Base-by-base conservation (phyloP, 2,113 vertebrate species). In the Eublepharis macularius region DNA sequence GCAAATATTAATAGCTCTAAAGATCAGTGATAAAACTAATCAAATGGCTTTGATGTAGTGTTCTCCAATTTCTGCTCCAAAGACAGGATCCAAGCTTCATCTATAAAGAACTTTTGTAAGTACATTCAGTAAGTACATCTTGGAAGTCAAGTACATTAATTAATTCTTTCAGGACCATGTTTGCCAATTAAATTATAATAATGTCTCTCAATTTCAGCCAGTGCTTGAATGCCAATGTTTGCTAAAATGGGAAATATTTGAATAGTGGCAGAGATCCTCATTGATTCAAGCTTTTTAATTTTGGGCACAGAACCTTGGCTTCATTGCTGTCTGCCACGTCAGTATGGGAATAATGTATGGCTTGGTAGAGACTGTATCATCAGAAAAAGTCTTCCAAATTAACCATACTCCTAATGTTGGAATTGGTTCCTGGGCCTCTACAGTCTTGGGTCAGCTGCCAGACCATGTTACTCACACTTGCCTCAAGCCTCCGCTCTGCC, bases 1-100 rank as follows among this genome's bases (percentile, higher is more conserved):
- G 69, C 32, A 80, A 91, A 84, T 60, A 83, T 74, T 68, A 84
- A 79, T 21, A 34, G 34, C 32, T 65, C 24, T 73, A 87, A 74
- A 81, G n/a, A 87, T 26, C 63, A 87, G 32, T 45, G 34, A 88
- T 90, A 83, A 68, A 6, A 60, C 80, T 82, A 81, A 74, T 34
- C 39, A 39, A 77, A 66, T 69, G 24, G 24, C 41, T 81, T 70
- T 47, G 82, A 36, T 1, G 2, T 2, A 26, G 1, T 8, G 82
- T 21, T 76, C 83, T 86, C 80, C 76, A 63, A 49, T 89, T 70
- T 84, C 47, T 83, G 65, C 2, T 69, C 80, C 43, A 1, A 6
- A 84, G 36, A 45, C 51, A 5, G 41, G 49, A 32, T 39, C 43
- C 65, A 51, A 76, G 68, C 57, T 63, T 9, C n/a, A 1, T 39